Evolutionary conservation across 1,140 invertebrate species (phyloP).

Genomic region (Acromyrmex echinatior): DNA sequence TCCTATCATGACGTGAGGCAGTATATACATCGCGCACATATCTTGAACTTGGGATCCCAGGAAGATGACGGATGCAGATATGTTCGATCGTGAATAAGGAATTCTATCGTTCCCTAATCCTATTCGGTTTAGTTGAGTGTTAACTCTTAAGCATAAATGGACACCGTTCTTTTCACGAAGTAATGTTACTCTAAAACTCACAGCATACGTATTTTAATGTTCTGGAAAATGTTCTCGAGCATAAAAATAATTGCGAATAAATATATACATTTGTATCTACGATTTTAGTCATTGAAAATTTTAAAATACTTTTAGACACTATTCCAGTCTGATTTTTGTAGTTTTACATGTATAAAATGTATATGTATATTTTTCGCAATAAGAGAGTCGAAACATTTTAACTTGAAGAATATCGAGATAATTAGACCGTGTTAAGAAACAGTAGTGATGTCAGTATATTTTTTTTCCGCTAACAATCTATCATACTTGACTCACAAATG

Average conservation of each 20-base stretch:
- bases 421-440: conserved; percentile 4
- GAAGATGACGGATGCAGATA: conserved; percentile 58
- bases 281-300: neutral
- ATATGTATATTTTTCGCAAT: too few relatives aligned
- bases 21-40: conserved; percentile 56
- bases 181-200: neutral
- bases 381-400: neutral
- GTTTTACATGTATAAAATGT: neutral
- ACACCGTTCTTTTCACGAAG: neutral
- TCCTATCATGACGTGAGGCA: conserved; percentile 27
- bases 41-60: conserved; percentile 46
- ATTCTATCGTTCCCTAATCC: conserved; percentile 48
- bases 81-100: conserved; percentile 58
- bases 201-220: neutral
- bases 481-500: conserved; percentile 7
- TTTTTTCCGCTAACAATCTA: conserved; percentile 24
- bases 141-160: conserved; percentile 10
- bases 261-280: neutral
- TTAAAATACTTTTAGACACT: neutral
- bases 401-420: conserved; percentile 22
- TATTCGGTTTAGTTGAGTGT: conserved; percentile 31
- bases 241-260: conserved; percentile 12
- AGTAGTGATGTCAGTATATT: neutral
- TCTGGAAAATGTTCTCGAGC: neutral
- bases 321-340: neutral